Base-by-base conservation (phyloP, 2,797 vertebrate species). In the Natrix natrix region DNA sequence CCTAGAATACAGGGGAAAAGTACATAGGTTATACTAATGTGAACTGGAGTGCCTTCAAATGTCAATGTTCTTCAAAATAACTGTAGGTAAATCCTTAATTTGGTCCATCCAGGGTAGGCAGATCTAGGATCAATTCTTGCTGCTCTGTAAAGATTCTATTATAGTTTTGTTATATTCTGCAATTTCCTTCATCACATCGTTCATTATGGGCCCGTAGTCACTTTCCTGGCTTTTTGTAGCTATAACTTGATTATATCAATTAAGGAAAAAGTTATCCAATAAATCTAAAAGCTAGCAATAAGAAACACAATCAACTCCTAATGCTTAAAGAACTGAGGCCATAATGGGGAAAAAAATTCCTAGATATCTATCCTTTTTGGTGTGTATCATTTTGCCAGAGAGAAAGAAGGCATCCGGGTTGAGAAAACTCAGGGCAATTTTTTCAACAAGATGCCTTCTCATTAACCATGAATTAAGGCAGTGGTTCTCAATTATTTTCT, bases 201-300 rank as follows among this genome's bases (percentile, higher is more conserved):
- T 98, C 97, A 98, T 98, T 43, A 99, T 93, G 0, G 98, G 97
- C 61, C 95, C 97, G 93, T 98, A 99, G 98, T 99, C 98, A 93
- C 98, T 99, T 95, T 99, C 99, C 95, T 98, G 98, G 94, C 98
- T 98, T 97, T 99, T 99, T 1, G 98, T 98, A 93, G 98, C 98
- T 93, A 99, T 99, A 97, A 99, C 99, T 66, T 99, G 97, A 96
- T 97, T 91, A 95, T 69, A 94, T 57, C 66, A 95, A 98, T 98
- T 97, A 97, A 98, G 97, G 98, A 96, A 95, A 94, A 89, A 94
- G 94, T 94, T 24, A 90, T 52, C 89, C 74, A 96, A 91, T 94
- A 93, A 78, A 96, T 95, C 90, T 93, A 89, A 93, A 95, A 96
- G 32, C 86, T 94, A 83, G 4, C 37, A 83, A 83, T 83, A 83